Conservation (phyloP, 92 coral and sea anemone species). For the Metridium senile region DNA sequence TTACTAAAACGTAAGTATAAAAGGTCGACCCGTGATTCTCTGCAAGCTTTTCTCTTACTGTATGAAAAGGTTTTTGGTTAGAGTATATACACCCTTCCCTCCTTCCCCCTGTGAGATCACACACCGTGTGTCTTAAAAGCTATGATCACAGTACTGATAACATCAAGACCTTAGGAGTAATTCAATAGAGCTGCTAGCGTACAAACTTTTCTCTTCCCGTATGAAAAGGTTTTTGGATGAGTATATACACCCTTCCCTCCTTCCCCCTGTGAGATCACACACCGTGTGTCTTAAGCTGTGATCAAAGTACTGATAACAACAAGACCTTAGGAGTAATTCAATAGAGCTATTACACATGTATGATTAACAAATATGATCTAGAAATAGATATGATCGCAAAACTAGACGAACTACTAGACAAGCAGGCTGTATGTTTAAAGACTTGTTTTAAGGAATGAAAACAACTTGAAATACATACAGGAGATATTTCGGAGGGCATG, state of each 20-base stretch:
- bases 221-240: too few relatives aligned
- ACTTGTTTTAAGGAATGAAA: too few relatives aligned
- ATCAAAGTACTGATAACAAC: constrained; percentile 6
- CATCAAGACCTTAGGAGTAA: constrained; percentile 11
- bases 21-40: too few relatives aligned
- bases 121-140: neutral
- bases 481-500: too few relatives aligned
- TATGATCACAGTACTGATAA: constrained; percentile 3
- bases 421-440: neutral
- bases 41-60: neutral
- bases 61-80: too few relatives aligned
- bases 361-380: neutral
- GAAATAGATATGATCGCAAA: neutral
- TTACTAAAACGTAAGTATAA: too few relatives aligned
- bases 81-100: too few relatives aligned
- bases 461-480: too few relatives aligned
- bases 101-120: neutral
- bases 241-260: too few relatives aligned
- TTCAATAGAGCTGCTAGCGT: neutral
- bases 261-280: neutral
- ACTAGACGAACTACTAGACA: neutral
- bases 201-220: neutral
- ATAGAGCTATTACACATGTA: constrained; percentile 6
- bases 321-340: constrained; percentile 4
- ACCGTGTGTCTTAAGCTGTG: neutral